Percentiles rank a stretch among this genome's conserved stretches.
Conservation (phyloP, 2,113 vertebrate genomes). For the Ptilonorhynchus violaceus region DNA sequence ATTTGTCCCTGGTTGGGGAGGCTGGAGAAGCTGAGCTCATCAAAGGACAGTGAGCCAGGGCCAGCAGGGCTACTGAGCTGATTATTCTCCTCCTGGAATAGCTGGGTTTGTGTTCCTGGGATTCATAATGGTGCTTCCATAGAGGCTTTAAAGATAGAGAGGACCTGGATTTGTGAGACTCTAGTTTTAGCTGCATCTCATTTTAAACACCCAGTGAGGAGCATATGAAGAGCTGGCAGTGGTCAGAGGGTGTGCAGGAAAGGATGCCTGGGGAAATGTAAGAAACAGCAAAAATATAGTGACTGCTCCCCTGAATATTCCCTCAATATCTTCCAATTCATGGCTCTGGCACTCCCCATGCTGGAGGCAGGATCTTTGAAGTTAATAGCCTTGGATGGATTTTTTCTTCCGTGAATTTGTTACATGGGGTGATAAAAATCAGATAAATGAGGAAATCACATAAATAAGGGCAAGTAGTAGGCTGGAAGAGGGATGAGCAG, state of each 20-base stretch:
- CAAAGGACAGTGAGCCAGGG: neutral
- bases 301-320: neutral
- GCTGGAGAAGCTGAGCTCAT: slow-evolving; percentile 31
- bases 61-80: neutral
- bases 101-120: neutral
- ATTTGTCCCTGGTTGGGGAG: neutral
- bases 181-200: neutral
- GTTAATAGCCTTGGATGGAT: slow-evolving; percentile 13
- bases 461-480: neutral
- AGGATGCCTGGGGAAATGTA: neutral
- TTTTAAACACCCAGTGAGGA: neutral
- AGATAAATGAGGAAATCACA: slow-evolving; percentile 14
- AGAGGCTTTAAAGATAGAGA: neutral
- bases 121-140: neutral
- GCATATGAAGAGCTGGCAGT: neutral
- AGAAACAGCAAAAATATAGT: neutral
- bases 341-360: neutral
- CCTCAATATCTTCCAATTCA: neutral
- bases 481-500: neutral
- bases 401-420: slow-evolving; percentile 32
- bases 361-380: slow-evolving; percentile 16
- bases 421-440: slow-evolving; percentile 19
- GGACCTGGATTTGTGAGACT: neutral
- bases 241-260: neutral
- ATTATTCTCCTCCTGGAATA: neutral